Evolutionary conservation across 2,888 invertebrate genomes (phyloP).

Genomic region (Diloba caeruleocephala): DNA sequence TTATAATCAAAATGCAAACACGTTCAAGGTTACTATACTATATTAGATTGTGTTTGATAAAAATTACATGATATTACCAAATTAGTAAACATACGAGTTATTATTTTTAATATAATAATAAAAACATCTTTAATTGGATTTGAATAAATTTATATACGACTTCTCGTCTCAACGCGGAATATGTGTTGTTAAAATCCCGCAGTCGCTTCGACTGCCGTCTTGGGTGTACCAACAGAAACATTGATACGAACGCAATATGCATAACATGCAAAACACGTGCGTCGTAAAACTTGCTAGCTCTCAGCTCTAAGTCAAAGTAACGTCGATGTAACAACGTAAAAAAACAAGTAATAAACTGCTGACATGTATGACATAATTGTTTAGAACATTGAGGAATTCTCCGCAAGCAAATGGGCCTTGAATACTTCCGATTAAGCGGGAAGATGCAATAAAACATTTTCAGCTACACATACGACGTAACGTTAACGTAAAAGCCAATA

Average conservation of each 20-base stretch:
- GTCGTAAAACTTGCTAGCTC: conserved; percentile 14
- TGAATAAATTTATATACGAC: too few species aligned
- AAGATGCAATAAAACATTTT: conserved; percentile 4
- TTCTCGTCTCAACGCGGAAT: neutral
- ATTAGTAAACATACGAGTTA: conserved; percentile 21
- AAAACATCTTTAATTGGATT: neutral
- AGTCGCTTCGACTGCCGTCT: neutral
- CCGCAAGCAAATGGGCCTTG: conserved; percentile 19
- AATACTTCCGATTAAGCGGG: conserved; percentile 15
- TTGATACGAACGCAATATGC: conserved; percentile 1
- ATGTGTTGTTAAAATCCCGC: neutral
- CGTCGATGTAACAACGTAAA: conserved; percentile 9
- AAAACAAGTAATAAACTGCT: conserved; percentile 33
- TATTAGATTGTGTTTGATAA: conserved; percentile 48
- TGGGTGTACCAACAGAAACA: neutral
- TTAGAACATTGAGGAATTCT: conserved; percentile 26
- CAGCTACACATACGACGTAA: neutral
- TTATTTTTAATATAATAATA: neutral
- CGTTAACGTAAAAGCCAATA: too few species aligned
- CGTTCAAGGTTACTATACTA: conserved; percentile 68
- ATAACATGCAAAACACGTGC: conserved; percentile 12
- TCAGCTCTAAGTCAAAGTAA: conserved; percentile 8
- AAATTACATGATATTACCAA: conserved; percentile 43
- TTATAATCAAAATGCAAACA: conserved; percentile 79
- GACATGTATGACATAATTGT: conserved; percentile 44